Conservation (phyloP, 2,888 invertebrate genomes). For the Ornithoptera alexandrae region DNA sequence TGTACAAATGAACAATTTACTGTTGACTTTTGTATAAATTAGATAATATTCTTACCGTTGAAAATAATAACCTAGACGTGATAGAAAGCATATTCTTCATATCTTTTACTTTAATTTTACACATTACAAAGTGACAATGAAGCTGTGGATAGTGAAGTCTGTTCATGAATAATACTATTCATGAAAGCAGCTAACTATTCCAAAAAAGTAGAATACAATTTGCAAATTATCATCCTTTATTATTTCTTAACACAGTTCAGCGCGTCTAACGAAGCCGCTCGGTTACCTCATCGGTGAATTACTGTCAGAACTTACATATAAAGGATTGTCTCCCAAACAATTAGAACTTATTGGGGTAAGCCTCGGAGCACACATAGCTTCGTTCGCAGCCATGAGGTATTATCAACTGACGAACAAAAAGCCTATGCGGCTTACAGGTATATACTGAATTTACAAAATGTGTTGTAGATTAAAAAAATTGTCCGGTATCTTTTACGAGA, state of each 20-base stretch:
- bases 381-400: slow-evolving; percentile 55
- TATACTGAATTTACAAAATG: not conserved
- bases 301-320: slow-evolving; percentile 53
- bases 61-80: no score
- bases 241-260: slow-evolving; percentile 50
- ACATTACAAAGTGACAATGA: no score
- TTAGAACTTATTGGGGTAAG: slow-evolving; percentile 62
- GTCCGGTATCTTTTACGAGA: no score
- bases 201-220: no score
- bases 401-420: slow-evolving; percentile 51
- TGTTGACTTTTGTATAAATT: no score
- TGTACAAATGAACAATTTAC: not conserved
- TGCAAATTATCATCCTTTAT: not conserved
- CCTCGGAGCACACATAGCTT: slow-evolving; percentile 67
- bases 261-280: slow-evolving; percentile 61
- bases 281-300: slow-evolving; percentile 60
- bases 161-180: no score
- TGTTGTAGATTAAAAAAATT: no score
- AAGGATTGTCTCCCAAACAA: slow-evolving; percentile 52
- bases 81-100: no score
- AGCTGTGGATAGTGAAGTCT: no score
- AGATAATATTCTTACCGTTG: no score
- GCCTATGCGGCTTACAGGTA: slow-evolving; percentile 57
- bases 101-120: no score
- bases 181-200: no score